Conservation (phyloP, 2,888 invertebrate species). For the Luperina testacea region DNA sequence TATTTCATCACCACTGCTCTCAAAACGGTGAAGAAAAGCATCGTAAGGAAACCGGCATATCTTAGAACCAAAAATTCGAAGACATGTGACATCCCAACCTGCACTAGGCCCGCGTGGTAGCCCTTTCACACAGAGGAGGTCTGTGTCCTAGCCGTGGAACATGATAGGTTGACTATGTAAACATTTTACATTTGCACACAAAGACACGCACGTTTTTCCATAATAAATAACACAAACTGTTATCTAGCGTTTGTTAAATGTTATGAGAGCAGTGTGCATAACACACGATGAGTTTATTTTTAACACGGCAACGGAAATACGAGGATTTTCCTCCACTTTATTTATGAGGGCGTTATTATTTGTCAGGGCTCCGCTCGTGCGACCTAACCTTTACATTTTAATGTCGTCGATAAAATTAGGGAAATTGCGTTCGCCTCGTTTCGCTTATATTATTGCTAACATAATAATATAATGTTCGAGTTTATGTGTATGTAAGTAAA, state of each 20-base stretch:
- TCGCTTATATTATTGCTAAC: conserved; percentile 26
- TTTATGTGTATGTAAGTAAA: conserved; percentile 25
- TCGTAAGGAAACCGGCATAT: too few species aligned
- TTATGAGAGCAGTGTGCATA: conserved; percentile 8
- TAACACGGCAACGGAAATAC: conserved; percentile 9
- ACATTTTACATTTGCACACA: neutral
- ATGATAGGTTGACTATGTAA: too few species aligned
- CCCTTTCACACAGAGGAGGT: too few species aligned
- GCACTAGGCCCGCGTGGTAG: too few species aligned
- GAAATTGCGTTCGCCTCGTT: conserved; percentile 46
- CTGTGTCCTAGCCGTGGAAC: too few species aligned
- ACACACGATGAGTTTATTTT: conserved; percentile 21
- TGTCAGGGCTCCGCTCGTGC: conserved; percentile 11
- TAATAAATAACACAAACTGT: conserved; percentile 8
- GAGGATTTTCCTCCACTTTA: conserved; percentile 9
- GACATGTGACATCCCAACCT: too few species aligned
- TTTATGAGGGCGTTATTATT: conserved; percentile 34
- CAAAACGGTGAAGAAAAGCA: too few species aligned
- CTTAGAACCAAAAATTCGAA: too few species aligned
- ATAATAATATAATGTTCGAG: conserved; percentile 34
- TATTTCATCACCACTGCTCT: too few species aligned
- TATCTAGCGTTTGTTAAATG: neutral
- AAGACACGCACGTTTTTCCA: neutral
- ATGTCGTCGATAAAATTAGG: conserved; percentile 55
- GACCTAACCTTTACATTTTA: conserved; percentile 47